phyloP scores from a whole-genome alignment of 2,888 invertebrate species.

The Globia sparganii region DNA sequence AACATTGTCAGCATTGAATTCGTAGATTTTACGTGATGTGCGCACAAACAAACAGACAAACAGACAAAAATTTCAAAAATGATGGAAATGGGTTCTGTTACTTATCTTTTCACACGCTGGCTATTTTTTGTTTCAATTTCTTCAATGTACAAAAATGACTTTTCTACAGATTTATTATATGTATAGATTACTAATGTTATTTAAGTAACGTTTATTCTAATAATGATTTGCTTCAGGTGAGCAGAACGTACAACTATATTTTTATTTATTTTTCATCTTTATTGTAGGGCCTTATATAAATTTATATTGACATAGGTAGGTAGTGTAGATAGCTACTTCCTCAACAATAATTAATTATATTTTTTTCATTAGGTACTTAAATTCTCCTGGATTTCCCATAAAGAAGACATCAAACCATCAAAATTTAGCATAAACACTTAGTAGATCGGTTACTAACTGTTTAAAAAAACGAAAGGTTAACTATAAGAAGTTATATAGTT shows the following conservation, averaged over 20 bases:
- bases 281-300: too few relatives aligned
- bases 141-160: too few relatives aligned
- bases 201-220: not conserved
- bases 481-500: slow-evolving; percentile 41
- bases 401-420: slow-evolving; percentile 14
- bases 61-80: too few relatives aligned
- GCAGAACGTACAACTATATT: not conserved
- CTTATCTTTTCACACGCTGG: too few relatives aligned
- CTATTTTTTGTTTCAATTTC: too few relatives aligned
- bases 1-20: too few relatives aligned
- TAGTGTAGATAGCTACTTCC: not conserved
- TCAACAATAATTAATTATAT: not conserved
- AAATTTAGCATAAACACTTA: slow-evolving; percentile 37
- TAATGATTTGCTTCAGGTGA: not conserved
- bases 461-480: slow-evolving; percentile 50
- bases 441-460: too few relatives aligned
- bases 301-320: not conserved
- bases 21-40: too few relatives aligned
- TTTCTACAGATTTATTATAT: too few relatives aligned
- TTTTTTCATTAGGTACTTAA: not conserved
- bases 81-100: too few relatives aligned
- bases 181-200: not conserved
- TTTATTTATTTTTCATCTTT: not conserved
- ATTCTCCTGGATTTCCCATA: slow-evolving; percentile 11
- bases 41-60: too few relatives aligned